Base-by-base conservation (phyloP, 2,888 invertebrate genomes). In the Aproaerema taeniolella region DNA sequence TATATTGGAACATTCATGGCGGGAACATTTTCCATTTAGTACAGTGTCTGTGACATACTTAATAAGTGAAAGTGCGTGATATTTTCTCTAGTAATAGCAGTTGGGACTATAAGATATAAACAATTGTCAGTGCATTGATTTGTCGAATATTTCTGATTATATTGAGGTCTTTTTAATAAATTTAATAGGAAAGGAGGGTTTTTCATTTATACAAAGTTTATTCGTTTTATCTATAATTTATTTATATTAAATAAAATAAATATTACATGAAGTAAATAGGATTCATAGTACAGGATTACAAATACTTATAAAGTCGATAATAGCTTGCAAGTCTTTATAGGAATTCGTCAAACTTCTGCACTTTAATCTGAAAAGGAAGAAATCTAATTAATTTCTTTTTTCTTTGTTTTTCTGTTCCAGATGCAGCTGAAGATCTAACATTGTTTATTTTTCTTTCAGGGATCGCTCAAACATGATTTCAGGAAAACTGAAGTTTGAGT, bases 1-100 rank as follows among this genome's bases (percentile, higher is more conserved):
- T 91, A 57, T 87, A 91, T 67, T 85, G 88, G 77, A 87, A 89
- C 72, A 90, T 89, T 53, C 91, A 91, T 60, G 91, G 91, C 57
- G 90, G 90, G 66, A 82, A 85, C 61, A 70, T 87, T 49, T 90
- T 89, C 74, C 90, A 91, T 63, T 83, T 88, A 72, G 61, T 73
- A 54, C 73, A 78, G 68, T 80, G 65, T 59, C 53, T 53, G 70
- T 75, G 68, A 75, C 61, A 61, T 58, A 55, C 55, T 51, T 46
- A 59, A 7, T 52, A 55, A 53, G 49, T 61, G 58, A 56, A 53
- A 55, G 51, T 55, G 55, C 69, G 71, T 71, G 61, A 66, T 66
- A 58, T 53, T 58, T 47, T 57, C 47, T 50, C 47, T 26, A 9
- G 6, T 26, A 9, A 26, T 40, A n/a, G 37, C 25, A 24, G 17